Conservation (phyloP, 2,113 vertebrate species). For the Pelodiscus sinensis region DNA sequence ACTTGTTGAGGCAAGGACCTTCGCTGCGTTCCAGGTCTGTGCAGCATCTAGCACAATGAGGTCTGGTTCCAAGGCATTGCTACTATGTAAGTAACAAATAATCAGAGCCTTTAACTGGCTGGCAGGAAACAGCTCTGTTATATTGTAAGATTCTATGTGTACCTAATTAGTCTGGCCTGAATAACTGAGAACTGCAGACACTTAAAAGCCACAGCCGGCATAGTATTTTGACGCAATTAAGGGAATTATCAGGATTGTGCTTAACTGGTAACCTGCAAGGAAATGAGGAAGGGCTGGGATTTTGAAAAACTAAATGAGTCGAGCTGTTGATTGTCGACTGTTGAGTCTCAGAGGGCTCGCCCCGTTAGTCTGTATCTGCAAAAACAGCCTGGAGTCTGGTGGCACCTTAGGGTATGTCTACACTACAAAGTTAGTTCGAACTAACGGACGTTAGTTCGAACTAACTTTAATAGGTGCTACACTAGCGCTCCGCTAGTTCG, state of each 20-base stretch:
- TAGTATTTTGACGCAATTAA: background rate
- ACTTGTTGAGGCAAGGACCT: background rate
- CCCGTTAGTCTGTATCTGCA: no score
- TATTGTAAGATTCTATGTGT: background rate
- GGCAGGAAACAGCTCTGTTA: background rate
- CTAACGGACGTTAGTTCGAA: no score
- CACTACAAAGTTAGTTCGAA: no score
- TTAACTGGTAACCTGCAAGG: background rate
- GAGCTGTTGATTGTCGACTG: background rate
- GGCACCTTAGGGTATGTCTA: no score
- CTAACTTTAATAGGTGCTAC: no score
- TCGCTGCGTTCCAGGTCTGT: background rate
- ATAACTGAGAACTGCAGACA: fast-evolving
- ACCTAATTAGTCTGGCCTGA: background rate
- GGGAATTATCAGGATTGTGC: background rate
- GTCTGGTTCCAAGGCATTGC: background rate
- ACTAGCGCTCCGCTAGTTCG: no score
- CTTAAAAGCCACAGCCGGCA: background rate
- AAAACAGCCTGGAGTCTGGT: no score
- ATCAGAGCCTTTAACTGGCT: background rate
- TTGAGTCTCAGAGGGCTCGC: no score
- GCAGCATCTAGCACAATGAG: background rate
- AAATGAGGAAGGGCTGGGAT: background rate
- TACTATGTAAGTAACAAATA: background rate
- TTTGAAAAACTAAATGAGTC: background rate